Evolutionary conservation across 2,113 vertebrate genomes (phyloP), one percentile per base, ranked within the genome.

Genomic region (Nansenia antarctica): DNA sequence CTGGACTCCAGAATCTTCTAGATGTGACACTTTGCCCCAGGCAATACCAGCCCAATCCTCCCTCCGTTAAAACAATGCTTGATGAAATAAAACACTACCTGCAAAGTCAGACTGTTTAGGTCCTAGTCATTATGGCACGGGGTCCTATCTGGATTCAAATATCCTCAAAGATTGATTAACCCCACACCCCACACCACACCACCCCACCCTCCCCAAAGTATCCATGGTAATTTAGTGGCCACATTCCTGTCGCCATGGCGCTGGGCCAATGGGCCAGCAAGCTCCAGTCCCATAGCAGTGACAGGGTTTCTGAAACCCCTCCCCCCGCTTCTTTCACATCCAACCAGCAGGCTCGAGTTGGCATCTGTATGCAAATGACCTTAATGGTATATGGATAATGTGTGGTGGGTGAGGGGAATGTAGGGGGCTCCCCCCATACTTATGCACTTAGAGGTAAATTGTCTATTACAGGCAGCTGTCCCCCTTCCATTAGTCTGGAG

Each of bases 341-440:
- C 29, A 64, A 66, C 77, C 68, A 62, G 73, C 42, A 71, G 55
- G 70, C 62, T 39, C 67, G 55, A 73, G 72, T 80, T 70, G 67
- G 80, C 82, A 85, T 85, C 82, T 85, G 82, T 85, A 85, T 85
- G 79, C 72, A 80, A 85, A 85, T 82, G 7, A 53, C 49, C 34
- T 42, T 37, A 73, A 62, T 79, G 64, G 68, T 82, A 82, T 70
- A 77, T 72, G 74, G 70, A 62, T 54, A 52, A 71, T 68, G 60
- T 69, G 73, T 71, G 37, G 78, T 7, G 30, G 65, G 64, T 58
- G 26, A 57, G 62, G 37, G 6, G 61, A 62, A 72, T 35, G 24
- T 54, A 22, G 0, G n/a, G n/a, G 47, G 22, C 45, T 53, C 53
- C 35, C n/a, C 31, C 55, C 37, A 29, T 42, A 45, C 7, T 68